These are phyloP conservation scores for Ellobium chinense DNA, from an alignment of 2,888 invertebrate species.

Conservation along the genomic window DNA sequence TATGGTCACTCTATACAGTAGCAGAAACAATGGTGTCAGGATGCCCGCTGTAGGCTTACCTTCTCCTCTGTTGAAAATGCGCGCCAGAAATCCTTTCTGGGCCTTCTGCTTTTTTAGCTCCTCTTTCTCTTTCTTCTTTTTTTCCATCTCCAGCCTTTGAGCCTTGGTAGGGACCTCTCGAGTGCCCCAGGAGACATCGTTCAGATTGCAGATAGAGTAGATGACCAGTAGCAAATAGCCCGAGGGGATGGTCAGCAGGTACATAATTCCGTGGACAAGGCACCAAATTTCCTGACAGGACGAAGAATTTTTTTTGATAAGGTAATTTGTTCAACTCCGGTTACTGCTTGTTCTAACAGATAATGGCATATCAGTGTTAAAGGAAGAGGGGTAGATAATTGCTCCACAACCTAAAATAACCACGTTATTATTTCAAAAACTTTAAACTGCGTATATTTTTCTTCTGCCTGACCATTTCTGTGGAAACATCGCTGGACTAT, in stretches of 20 bases:
- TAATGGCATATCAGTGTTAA: too few species aligned
- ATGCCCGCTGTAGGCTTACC: not conserved
- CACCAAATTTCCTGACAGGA: slow-evolving; percentile 26
- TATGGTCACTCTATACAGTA: too few species aligned
- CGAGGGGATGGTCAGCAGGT: slow-evolving; percentile 74
- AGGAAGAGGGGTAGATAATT: too few species aligned
- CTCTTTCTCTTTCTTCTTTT: slow-evolving; percentile 85
- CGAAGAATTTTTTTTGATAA: not conserved
- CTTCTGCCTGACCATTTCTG: too few species aligned
- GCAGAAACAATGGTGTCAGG: not conserved
- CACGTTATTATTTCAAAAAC: too few species aligned
- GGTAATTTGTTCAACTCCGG: too few species aligned
- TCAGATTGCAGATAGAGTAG: slow-evolving; percentile 74
- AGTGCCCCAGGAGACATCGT: slow-evolving; percentile 77
- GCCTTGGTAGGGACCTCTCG: slow-evolving; percentile 73
- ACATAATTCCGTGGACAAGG: slow-evolving; percentile 60
- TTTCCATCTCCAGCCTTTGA: slow-evolving; percentile 66
- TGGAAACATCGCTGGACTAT: too few species aligned
- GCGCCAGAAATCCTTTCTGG: slow-evolving; percentile 82
- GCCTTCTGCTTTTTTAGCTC: slow-evolving; percentile 88
- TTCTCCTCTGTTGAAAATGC: slow-evolving; percentile 37
- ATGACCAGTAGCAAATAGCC: slow-evolving; percentile 76
- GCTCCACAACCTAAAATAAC: too few species aligned
- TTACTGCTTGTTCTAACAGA: too few species aligned
- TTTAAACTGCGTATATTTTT: too few species aligned